Evolutionary conservation across 1,140 invertebrate genomes (phyloP).

Genomic region (Apis cerana): DNA sequence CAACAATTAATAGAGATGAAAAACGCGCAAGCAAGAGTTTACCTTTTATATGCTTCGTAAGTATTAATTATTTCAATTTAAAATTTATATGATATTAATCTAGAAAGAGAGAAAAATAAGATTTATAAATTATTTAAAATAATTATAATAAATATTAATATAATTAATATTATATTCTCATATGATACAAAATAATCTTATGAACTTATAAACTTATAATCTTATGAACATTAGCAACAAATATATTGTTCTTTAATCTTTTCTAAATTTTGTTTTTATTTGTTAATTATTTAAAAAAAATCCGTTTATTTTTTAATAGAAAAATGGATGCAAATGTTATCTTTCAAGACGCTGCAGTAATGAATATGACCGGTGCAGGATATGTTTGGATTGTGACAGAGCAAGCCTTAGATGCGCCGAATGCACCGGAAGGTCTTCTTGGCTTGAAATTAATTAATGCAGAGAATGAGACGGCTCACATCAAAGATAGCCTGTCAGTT

Average conservation of each 20-base stretch:
- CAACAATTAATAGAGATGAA: conserved; percentile 91
- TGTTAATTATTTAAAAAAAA: background rate
- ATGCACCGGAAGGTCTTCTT: conserved; percentile 93
- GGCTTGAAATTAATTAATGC: conserved; percentile 94
- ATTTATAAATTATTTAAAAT: background rate
- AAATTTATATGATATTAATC: background rate
- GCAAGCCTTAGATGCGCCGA: conserved; percentile 92
- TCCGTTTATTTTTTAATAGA: conserved; percentile 79
- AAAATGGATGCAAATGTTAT: conserved; percentile 94
- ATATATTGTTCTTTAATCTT: background rate
- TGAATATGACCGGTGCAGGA: conserved; percentile 94
- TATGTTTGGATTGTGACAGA: conserved; percentile 99
- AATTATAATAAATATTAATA: background rate
- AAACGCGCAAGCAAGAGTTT: conserved; percentile 93
- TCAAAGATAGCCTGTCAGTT: conserved; percentile 91
- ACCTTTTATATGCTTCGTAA: conserved; percentile 96
- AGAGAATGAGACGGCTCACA: conserved; percentile 93
- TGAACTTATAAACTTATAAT: no score
- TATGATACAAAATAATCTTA: background rate
- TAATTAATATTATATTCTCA: background rate
- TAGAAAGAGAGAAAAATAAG: background rate
- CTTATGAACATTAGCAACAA: background rate
- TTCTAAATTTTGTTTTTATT: background rate
- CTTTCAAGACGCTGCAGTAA: conserved; percentile 91
- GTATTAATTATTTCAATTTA: conserved; percentile 62